Percentiles rank a stretch among this genome's conserved stretches.
phyloP scores from a whole-genome alignment of 2,113 vertebrate species.

The Dolichotis patagonum region DNA sequence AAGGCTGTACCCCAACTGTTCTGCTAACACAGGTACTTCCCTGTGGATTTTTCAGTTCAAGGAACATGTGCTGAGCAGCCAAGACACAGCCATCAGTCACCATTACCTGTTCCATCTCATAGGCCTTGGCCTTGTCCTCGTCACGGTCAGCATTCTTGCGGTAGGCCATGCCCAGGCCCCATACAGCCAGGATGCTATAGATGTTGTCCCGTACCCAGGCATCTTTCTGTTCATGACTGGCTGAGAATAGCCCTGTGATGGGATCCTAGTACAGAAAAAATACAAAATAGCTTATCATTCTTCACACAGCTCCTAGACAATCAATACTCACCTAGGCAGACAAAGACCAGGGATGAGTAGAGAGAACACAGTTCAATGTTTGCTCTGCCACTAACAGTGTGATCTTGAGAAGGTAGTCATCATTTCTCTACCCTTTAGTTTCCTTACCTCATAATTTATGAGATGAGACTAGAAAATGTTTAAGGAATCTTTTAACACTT shows the following conservation, averaged over 20 bases:
- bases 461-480: neutral
- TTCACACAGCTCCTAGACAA: neutral
- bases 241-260: slow-evolving; percentile 95
- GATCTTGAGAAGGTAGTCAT: neutral
- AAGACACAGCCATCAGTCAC: neutral
- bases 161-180: slow-evolving; percentile 98
- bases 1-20: neutral
- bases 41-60: neutral
- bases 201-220: slow-evolving; percentile 99
- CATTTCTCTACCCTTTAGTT: neutral
- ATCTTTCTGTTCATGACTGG: slow-evolving; percentile 93
- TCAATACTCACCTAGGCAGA: neutral
- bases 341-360: neutral
- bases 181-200: slow-evolving; percentile 97
- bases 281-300: neutral
- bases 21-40: neutral
- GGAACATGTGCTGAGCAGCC: neutral
- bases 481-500: slow-evolving; percentile 13
- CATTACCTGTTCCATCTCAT: slow-evolving; percentile 96
- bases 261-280: slow-evolving; percentile 90
- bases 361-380: neutral
- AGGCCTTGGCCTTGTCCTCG: slow-evolving; percentile 99
- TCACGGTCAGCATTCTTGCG: slow-evolving; percentile 98
- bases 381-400: neutral
- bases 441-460: neutral